Evolutionary conservation across 1,140 invertebrate species (phyloP).

Genomic region (Leptinotarsa texana): DNA sequence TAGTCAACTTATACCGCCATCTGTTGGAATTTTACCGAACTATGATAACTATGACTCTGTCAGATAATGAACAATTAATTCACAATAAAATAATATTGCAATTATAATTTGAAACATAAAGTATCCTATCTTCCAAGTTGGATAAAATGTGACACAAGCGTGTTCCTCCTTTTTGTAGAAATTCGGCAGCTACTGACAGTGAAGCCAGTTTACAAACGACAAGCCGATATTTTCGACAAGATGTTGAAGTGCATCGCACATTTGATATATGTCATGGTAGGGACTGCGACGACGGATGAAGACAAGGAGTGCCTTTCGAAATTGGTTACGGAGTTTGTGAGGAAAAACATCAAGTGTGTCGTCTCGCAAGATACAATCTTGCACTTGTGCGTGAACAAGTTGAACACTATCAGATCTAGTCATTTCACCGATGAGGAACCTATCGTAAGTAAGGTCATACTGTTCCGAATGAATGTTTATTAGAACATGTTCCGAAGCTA

Average conservation of each 20-base stretch:
- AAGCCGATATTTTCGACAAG: constrained; percentile 82
- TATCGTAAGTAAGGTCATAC: constrained; percentile 50
- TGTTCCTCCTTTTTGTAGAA: constrained; percentile 52
- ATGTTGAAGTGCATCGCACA: constrained; percentile 80
- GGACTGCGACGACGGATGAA: constrained; percentile 62
- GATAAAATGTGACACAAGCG: no score
- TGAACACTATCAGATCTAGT: constrained; percentile 78
- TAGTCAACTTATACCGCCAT: no score
- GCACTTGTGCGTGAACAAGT: constrained; percentile 77
- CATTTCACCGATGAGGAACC: constrained; percentile 76
- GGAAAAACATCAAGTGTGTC: constrained; percentile 70
- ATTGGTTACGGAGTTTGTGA: constrained; percentile 61
- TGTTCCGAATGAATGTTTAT: no score
- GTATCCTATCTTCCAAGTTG: no score
- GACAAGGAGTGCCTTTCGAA: constrained; percentile 55
- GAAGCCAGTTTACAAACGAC: constrained; percentile 73
- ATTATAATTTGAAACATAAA: no score
- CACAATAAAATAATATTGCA: no score
- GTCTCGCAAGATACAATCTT: constrained; percentile 76
- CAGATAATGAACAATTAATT: no score
- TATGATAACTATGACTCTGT: no score
- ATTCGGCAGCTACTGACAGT: constrained; percentile 67
- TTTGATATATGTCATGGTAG: constrained; percentile 75
- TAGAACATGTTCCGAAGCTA: no score
- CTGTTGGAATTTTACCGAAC: no score